Conservation (phyloP, 2,113 vertebrate genomes). For the Brachionichthys hirsutus region DNA sequence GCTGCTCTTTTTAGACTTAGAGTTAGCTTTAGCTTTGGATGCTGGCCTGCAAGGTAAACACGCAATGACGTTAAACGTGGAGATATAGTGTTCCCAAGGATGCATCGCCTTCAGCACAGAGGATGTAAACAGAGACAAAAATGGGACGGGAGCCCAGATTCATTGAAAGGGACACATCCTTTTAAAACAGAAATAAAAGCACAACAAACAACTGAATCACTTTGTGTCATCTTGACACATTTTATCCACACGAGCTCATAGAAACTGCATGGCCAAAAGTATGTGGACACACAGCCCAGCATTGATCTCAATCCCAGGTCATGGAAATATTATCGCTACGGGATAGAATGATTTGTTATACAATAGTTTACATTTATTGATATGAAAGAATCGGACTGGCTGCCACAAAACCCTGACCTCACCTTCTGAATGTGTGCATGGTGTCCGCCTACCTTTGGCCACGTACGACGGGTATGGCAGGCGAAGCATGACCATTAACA, state of each 20-base stretch:
- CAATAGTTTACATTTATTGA: background rate
- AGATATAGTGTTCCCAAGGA: constrained; percentile 7
- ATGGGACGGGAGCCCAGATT: background rate
- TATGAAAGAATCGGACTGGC: background rate
- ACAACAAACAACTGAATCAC: background rate
- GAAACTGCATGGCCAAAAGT: constrained; percentile 20
- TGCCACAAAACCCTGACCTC: background rate
- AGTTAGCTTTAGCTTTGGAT: constrained; percentile 84
- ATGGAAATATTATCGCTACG: no score
- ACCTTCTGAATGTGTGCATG: background rate
- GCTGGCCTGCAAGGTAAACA: constrained; percentile 88
- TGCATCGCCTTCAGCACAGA: constrained; percentile 20
- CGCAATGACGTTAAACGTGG: constrained; percentile 9
- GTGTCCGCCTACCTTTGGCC: constrained; percentile 30
- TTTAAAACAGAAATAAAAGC: constrained; percentile 3
- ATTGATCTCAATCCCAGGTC: no score
- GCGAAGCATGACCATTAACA: background rate
- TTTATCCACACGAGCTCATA: background rate
- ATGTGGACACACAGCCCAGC: constrained; percentile 6
- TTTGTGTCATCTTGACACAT: background rate
- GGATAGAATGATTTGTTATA: background rate
- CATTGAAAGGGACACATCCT: constrained; percentile 28
- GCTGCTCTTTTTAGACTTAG: constrained; percentile 79
- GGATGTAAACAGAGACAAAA: background rate
- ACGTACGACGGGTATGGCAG: background rate